Conservation (phyloP, 2,888 invertebrate species). For the Carabus problematicus region DNA sequence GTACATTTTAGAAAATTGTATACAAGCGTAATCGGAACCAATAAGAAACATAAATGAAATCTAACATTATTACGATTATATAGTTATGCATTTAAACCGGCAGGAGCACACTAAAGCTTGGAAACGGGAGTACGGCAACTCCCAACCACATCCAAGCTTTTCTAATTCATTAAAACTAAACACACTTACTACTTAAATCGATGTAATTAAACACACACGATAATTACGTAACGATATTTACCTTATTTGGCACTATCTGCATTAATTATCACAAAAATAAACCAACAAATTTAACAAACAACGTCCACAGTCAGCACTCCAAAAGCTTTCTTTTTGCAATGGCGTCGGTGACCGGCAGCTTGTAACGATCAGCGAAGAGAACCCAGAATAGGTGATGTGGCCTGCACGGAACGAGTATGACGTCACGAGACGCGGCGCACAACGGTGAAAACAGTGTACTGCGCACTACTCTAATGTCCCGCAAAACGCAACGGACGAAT, state of each 20-base stretch:
- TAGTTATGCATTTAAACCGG: no score
- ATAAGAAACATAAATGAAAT: no score
- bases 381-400: slow-evolving; percentile 26
- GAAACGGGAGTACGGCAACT: slow-evolving; percentile 25
- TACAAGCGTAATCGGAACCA: no score
- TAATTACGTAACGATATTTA: slow-evolving; percentile 50
- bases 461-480: slow-evolving; percentile 26
- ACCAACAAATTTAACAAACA: slow-evolving; percentile 41
- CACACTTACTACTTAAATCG: slow-evolving; percentile 13
- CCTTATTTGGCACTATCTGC: slow-evolving; percentile 61
- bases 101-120: not conserved
- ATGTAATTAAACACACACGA: slow-evolving; percentile 6
- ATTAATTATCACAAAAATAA: slow-evolving; percentile 56
- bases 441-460: slow-evolving; percentile 18
- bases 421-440: slow-evolving; percentile 52
- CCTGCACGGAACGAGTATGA: slow-evolving; percentile 49
- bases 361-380: slow-evolving; percentile 44
- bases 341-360: slow-evolving; percentile 49
- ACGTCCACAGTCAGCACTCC: slow-evolving; percentile 40
- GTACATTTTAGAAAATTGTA: not conserved
- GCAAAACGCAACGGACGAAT: slow-evolving; percentile 50
- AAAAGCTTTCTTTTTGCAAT: slow-evolving; percentile 45
- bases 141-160: slow-evolving; percentile 33
- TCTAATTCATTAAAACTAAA: slow-evolving; percentile 8
- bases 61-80: no score